phyloP scores from a whole-genome alignment of 1,140 invertebrate species.

The Spodoptera litura region DNA sequence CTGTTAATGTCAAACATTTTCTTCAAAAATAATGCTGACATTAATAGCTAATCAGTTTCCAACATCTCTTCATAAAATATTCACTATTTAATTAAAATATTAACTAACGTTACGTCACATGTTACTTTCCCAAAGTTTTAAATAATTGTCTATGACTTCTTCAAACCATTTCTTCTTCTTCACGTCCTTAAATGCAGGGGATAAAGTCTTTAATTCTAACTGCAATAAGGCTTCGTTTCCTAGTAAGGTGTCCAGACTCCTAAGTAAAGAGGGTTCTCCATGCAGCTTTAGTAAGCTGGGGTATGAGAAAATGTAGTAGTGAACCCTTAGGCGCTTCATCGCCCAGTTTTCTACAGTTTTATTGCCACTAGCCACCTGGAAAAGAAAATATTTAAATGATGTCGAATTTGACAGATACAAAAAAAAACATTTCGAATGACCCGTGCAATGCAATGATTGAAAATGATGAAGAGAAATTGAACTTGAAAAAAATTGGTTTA shows the following conservation, averaged over 20 bases:
- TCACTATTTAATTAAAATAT: constrained; percentile 24
- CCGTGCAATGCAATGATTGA: too few species aligned
- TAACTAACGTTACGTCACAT: constrained; percentile 86
- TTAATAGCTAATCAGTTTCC: constrained; percentile 15
- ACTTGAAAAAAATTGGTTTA: too few species aligned
- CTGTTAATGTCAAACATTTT: not conserved
- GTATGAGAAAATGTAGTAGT: constrained; percentile 93
- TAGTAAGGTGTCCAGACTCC: constrained; percentile 90
- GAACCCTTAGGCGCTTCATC: constrained; percentile 89
- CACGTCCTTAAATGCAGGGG: constrained; percentile 91
- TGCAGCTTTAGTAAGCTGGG: constrained; percentile 93
- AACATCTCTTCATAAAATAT: constrained; percentile 34
- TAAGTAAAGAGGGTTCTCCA: constrained; percentile 90
- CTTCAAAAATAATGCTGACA: not conserved
- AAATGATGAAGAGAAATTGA: too few species aligned
- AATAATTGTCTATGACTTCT: constrained; percentile 94
- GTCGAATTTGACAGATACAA: not conserved
- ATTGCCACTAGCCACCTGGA: constrained; percentile 91
- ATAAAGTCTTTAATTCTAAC: constrained; percentile 91
- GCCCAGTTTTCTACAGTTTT: constrained; percentile 92
- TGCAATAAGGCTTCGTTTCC: constrained; percentile 94
- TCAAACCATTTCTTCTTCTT: constrained; percentile 92
- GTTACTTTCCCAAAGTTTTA: constrained; percentile 95
- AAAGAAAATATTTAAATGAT: constrained; percentile 50
- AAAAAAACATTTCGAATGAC: too few species aligned